Conservation (phyloP, 2,113 vertebrate genomes). For the Pyrgilauda ruficollis region DNA sequence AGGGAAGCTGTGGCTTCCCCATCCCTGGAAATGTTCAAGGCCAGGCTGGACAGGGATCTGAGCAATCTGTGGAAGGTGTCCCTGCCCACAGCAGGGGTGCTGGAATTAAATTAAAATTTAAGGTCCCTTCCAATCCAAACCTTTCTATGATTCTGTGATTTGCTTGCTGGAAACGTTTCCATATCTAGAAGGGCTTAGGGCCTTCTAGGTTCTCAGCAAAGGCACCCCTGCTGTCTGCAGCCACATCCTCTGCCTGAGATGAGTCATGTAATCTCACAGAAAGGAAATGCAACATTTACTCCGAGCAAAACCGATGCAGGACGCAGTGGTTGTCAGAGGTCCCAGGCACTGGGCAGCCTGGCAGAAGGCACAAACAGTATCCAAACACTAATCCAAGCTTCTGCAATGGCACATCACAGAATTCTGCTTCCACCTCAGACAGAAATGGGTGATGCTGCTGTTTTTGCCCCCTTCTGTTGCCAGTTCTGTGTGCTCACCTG, state of each 20-base stretch:
- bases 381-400: not conserved
- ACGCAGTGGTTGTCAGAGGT: not conserved
- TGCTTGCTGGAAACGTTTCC: not conserved
- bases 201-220: not conserved
- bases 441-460: not conserved
- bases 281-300: not conserved
- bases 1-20: not conserved
- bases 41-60: not conserved
- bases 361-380: not conserved
- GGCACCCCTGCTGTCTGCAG: not conserved
- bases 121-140: not conserved
- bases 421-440: not conserved
- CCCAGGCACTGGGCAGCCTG: not conserved
- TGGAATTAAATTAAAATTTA: not conserved
- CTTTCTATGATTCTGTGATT: not conserved
- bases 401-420: fast-evolving
- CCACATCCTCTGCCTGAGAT: not conserved
- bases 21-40: not conserved
- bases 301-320: not conserved
- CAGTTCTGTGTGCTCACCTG: not conserved
- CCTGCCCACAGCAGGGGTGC: not conserved
- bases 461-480: not conserved
- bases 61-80: not conserved
- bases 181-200: not conserved
- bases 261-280: not conserved